Evolutionary conservation across 2,113 vertebrate species (phyloP), one percentile per base, ranked within the genome.

Genomic region (Boulengerochromis microlepis): DNA sequence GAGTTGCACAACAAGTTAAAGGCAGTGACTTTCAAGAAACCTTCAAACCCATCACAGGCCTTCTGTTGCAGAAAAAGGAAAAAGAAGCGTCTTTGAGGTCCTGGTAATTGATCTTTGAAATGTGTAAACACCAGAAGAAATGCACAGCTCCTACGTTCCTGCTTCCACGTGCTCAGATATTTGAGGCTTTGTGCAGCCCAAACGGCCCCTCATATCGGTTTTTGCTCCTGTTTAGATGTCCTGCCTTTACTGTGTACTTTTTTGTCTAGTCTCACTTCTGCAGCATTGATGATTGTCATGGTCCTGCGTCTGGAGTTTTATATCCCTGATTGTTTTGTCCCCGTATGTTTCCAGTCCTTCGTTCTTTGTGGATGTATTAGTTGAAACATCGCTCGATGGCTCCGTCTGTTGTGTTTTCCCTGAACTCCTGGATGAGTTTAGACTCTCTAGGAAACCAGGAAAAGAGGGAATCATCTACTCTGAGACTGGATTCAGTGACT

Each of bases 161-260:
- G 33, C 35, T 24, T 42, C 12, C 66, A 42, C 4, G 0, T 0
- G 33, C 19, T 1, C 64, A 40, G 33, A 66, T 66, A 66, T 66
- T 66, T 64, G 18, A 64, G 59, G 10, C 59, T n/a, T 64, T 35
- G 31, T 66, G 61, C 31, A 35, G 61, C 10, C 18, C 10, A 12
- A n/a, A 64, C 4, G 0, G 2, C 2, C 59, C 3, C 18, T 66
- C 31, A 2, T 5, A 35, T 35, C 2, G 0, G 18, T 7, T 35
- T 35, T 12, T 64, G 18, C 6, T 35, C 59, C 31, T 2, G 18
- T 35, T 66, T 7, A 64, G 31, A 35, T 64, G 31, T n/a, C 59
- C 59, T 64, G 59, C 59, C 29, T 64, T 64, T 64, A 64, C 31
- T 11, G 10, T 35, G 31, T 12, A 2, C 1, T 50, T 50, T 47